A percentile compares a stretch with the other conserved stretches of the same genome.
phyloP scores from a whole-genome alignment of 2,113 vertebrate genomes.

The Gracilinanus agilis region DNA sequence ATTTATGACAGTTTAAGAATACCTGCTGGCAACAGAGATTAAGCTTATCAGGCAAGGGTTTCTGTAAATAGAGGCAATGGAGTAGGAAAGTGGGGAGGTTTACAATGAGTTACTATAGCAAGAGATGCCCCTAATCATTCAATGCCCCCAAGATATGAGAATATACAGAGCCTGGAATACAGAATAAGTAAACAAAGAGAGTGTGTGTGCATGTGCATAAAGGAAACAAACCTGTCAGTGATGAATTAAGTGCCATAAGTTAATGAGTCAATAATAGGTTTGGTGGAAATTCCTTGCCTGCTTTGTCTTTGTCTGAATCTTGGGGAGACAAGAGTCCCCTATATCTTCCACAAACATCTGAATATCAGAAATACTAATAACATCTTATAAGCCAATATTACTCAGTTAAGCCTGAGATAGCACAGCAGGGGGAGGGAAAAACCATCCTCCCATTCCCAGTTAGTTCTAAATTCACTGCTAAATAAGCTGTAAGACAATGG shows the following conservation, averaged over 20 bases:
- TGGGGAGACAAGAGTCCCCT: background rate
- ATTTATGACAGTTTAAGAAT: background rate
- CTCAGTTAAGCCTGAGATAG: background rate
- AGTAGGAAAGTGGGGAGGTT: background rate
- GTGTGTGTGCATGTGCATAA: background rate
- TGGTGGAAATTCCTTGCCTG: background rate
- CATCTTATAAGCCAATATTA: background rate
- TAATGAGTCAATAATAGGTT: constrained; percentile 28
- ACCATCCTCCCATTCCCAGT: background rate
- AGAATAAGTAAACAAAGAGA: background rate
- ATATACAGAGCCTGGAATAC: background rate
- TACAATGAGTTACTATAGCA: background rate
- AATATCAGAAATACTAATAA: background rate
- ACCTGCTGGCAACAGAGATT: constrained; percentile 2
- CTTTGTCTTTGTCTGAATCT: constrained; percentile 22
- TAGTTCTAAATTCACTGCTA: background rate
- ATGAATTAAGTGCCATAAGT: background rate
- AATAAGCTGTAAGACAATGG: background rate
- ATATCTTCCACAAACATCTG: constrained; percentile 2
- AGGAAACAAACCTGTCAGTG: constrained; percentile 16
- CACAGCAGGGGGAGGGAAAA: background rate
- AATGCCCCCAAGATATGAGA: background rate
- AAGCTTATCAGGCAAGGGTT: background rate
- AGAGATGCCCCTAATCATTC: background rate
- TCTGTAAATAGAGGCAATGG: background rate